Evolutionary conservation across 1,140 invertebrate genomes (phyloP).

Genomic region (Eurosta solidaginis): DNA sequence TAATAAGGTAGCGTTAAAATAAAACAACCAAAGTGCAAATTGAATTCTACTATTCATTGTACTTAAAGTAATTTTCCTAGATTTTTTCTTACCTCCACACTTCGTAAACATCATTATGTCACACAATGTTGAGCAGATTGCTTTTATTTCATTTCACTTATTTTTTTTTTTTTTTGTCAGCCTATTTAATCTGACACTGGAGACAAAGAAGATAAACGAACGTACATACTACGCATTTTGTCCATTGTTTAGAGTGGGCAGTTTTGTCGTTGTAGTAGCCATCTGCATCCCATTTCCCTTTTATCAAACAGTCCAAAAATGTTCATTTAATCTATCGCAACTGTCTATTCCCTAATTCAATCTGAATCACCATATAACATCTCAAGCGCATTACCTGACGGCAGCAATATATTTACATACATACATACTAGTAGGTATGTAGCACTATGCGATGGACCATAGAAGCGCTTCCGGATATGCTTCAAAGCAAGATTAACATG

Average conservation of each 20-base stretch:
- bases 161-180: neutral
- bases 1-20: neutral
- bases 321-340: neutral
- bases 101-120: neutral
- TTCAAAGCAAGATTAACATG: constrained; percentile 59
- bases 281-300: neutral
- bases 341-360: neutral
- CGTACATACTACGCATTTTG: neutral
- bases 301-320: neutral
- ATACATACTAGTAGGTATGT: constrained; percentile 42
- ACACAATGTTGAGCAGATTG: neutral
- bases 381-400: neutral
- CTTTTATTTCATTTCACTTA: neutral
- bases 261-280: neutral
- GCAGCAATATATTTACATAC: neutral
- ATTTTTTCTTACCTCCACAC: neutral
- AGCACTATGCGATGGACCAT: too few species aligned
- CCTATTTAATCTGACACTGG: neutral
- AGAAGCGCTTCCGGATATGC: constrained; percentile 58
- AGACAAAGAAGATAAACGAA: too few species aligned
- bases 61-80: neutral
- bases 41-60: neutral
- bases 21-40: neutral
- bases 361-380: neutral
- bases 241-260: neutral